Evolutionary conservation across 2,797 vertebrate species (phyloP).

Genomic region (Cheirogaleus major): DNA sequence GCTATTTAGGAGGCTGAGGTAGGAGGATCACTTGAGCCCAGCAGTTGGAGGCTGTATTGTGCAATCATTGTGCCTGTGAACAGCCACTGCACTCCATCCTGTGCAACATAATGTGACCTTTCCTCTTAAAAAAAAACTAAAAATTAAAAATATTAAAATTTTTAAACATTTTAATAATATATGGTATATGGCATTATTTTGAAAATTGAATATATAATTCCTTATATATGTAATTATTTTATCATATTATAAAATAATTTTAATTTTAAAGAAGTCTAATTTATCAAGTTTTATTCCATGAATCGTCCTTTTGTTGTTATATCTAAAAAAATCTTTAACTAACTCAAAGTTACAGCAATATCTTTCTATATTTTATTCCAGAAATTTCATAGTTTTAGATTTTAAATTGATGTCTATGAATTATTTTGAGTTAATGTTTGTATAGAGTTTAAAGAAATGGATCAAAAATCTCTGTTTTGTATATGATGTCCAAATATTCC

Average conservation of each 20-base stretch:
- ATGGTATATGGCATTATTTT: neutral
- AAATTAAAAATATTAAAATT: neutral
- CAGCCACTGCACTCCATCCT: no score
- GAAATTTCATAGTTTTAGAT: neutral
- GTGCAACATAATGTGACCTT: no score
- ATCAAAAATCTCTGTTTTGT: neutral
- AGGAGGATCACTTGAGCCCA: no score
- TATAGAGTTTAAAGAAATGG: neutral
- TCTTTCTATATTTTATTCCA: neutral
- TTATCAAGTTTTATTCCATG: neutral
- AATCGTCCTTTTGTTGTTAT: neutral
- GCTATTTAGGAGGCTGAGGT: no score
- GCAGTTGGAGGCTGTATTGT: no score
- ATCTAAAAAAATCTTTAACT: neutral
- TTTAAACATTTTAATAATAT: neutral
- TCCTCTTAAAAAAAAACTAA: no score
- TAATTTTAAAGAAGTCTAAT: neutral
- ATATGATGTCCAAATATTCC: neutral
- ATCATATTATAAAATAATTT: neutral
- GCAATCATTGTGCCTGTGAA: no score
- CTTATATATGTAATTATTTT: neutral
- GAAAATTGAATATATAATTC: neutral
- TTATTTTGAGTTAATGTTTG: neutral
- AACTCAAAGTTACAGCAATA: neutral
- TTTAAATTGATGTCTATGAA: neutral